Evolutionary conservation across 2,888 invertebrate genomes (phyloP), one percentile per base, ranked within the genome.

Genomic region (Achlya flavicornis): DNA sequence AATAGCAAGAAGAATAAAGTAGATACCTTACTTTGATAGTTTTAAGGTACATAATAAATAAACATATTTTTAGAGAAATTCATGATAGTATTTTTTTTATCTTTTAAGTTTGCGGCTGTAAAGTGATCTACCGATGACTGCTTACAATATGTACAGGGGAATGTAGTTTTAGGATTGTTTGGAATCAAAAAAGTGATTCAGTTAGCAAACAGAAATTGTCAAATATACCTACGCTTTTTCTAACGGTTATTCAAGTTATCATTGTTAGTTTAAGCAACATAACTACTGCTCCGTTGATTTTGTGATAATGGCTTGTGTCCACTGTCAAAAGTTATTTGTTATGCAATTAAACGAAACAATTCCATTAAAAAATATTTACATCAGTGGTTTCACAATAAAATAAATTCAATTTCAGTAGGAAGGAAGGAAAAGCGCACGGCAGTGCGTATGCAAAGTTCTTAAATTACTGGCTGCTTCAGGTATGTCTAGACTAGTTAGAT

Each of bases 301-400:
- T 75, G 65, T 76, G 81, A 79, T 81, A 77, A 75, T 63, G 62
- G 65, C 67, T 38, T 70, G 77, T 83, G 73, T 81, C 83, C 84
- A 83, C 71, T 78, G 63, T 62, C 14, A 12, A 26, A 8, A 19
- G n/a, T 10, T 41, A 41, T 46, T 46, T n/a, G 4, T 41, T 41
- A 12, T 41, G 12, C 41, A 38, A 38, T 38, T 41, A 11, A 33
- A 33, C 33, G 33, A 33, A n/a, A n/a, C n/a, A n/a, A 26, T 26
- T 35, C 35, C 35, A 35, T 35, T 35, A 35, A 35, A 33, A 26
- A 26, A 26, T 26, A 26, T 26, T 26, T 26, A 26, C 26, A 26
- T 26, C 26, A 26, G 26, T 26, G 26, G 26, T 26, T 26, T 1
- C 1, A 26, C 1, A 26, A 26, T 26, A 26, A 26, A 26, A 26